Evolutionary conservation across 2,113 vertebrate species (phyloP), one percentile per base, ranked within the genome.

Genomic region (Pardalotus punctatus): DNA sequence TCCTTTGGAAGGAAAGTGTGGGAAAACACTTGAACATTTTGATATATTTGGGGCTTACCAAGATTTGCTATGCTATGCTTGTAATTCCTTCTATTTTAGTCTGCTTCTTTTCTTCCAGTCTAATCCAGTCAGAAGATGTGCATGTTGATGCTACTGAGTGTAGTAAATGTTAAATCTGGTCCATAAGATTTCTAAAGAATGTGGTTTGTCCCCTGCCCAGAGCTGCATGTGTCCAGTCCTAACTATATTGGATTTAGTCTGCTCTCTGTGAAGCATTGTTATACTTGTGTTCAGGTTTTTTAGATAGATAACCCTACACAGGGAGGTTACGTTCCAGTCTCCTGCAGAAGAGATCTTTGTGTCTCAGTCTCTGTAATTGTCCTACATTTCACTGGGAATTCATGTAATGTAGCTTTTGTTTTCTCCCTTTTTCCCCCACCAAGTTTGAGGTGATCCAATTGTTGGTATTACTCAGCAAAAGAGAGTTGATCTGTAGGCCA

Each of bases 401-500:
- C 10, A 12, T 73, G 78, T 47, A 71, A 40, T 56, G 58, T 1
- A 74, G 14, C 10, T 69, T n/a, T 54, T 56, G 51, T 23, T 21
- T 19, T 5, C 1, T 6, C 1, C 6, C 10, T 47, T 61, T 48
- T 42, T 12, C 1, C 2, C 11, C 4, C 21, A 3, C 28, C n/a
- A 60, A 70, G n/a, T 45, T 71, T 48, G 20, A 84, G 31, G 70
- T 60, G 45, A 47, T 77, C 35, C 61, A 82, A 0, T 28, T 66
- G 25, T 66, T 91, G 12, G 38, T 82, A 45, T 54, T 70, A 40
- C 50, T 90, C 28, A 73, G 61, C n/a, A 70, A 51, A 66, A 92
- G 45, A 70, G 24, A 35, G 47, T 21, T 88, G 47, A 6, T 64
- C 27, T 47, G 27, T 71, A 38, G 12, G 33, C 28, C 20, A 11